A percentile compares a stretch with the other conserved stretches of the same genome.
Evolutionary conservation across 2,113 vertebrate species (phyloP).

Genomic region (Sinosuthora webbiana): DNA sequence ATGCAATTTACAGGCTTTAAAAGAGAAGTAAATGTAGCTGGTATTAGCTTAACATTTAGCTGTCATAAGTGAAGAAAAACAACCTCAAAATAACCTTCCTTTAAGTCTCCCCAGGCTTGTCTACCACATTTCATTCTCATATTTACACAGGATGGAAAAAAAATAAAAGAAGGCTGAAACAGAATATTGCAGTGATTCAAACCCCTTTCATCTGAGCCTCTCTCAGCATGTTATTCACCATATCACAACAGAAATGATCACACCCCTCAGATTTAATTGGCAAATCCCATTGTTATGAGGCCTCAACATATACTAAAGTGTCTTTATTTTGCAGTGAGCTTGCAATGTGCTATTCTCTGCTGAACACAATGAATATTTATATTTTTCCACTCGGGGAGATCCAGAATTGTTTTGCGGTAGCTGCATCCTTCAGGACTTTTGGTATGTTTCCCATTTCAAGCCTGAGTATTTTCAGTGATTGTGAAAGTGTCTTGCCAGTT

Average conservation of each 20-base stretch:
- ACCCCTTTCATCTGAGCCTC: slow-evolving; percentile 35
- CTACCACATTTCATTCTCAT: slow-evolving; percentile 31
- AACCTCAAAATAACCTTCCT: slow-evolving; percentile 52
- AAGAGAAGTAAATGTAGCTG: slow-evolving; percentile 17
- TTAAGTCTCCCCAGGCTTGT: slow-evolving; percentile 41
- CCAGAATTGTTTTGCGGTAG: slow-evolving; percentile 4
- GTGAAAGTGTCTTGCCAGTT: not conserved
- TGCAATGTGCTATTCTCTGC: slow-evolving; percentile 27
- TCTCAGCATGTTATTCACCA: slow-evolving; percentile 47
- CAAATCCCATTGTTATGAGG: slow-evolving; percentile 61
- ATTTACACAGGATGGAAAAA: slow-evolving; percentile 12
- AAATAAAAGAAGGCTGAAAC: not conserved
- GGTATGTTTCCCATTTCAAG: slow-evolving; percentile 29
- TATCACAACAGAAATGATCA: slow-evolving; percentile 51
- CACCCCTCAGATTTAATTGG: slow-evolving; percentile 70
- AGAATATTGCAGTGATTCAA: slow-evolving; percentile 45
- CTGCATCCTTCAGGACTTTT: slow-evolving; percentile 12
- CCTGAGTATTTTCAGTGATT: slow-evolving; percentile 24
- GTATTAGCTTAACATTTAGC: slow-evolving; percentile 44
- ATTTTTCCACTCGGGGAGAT: slow-evolving; percentile 13
- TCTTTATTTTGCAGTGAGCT: slow-evolving; percentile 12
- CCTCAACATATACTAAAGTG: slow-evolving; percentile 13
- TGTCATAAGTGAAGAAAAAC: slow-evolving; percentile 38
- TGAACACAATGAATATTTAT: slow-evolving; percentile 67
- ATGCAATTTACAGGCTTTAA: slow-evolving; percentile 20